A percentile compares a stretch with the other conserved stretches of the same genome.
phyloP scores from a whole-genome alignment of 2,113 vertebrate species.

The Callipepla squamata region DNA sequence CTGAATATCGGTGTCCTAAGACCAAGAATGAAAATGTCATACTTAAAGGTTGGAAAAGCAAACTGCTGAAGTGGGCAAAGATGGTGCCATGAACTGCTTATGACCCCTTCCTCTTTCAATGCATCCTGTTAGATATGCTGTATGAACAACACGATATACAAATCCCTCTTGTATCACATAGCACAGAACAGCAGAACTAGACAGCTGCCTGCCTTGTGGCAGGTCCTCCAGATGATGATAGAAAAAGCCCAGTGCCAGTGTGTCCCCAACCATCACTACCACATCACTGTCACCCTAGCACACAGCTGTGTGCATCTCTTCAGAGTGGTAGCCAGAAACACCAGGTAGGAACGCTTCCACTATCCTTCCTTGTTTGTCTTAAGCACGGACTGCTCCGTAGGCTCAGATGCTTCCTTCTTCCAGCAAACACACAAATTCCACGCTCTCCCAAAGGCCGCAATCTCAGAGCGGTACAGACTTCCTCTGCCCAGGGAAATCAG shows the following conservation, averaged over 20 bases:
- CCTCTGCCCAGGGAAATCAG: too few relatives aligned
- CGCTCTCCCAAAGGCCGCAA: background rate
- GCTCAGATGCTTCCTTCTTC: background rate
- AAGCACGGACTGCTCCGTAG: background rate
- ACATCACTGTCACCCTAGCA: background rate
- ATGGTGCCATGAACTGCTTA: rapidly evolving
- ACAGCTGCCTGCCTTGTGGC: background rate
- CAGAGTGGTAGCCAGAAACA: too few relatives aligned
- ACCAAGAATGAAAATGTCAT: rapidly evolving
- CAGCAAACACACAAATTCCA: too few relatives aligned
- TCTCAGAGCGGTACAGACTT: background rate
- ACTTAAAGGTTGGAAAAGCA: background rate
- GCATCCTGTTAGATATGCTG: background rate
- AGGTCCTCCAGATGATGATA: too few relatives aligned
- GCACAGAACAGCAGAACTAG: background rate
- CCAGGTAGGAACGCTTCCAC: background rate
- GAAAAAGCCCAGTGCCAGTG: too few relatives aligned
- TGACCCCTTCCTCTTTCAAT: background rate
- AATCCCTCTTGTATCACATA: too few relatives aligned
- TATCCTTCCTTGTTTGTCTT: too few relatives aligned
- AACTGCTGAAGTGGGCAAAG: rapidly evolving
- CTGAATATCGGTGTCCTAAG: rapidly evolving
- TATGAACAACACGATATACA: background rate
- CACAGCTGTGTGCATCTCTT: background rate
- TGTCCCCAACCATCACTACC: background rate